These are phyloP conservation scores for Metellina segmentata DNA, from an alignment of 2,888 invertebrate species.

Conservation along the genomic window DNA sequence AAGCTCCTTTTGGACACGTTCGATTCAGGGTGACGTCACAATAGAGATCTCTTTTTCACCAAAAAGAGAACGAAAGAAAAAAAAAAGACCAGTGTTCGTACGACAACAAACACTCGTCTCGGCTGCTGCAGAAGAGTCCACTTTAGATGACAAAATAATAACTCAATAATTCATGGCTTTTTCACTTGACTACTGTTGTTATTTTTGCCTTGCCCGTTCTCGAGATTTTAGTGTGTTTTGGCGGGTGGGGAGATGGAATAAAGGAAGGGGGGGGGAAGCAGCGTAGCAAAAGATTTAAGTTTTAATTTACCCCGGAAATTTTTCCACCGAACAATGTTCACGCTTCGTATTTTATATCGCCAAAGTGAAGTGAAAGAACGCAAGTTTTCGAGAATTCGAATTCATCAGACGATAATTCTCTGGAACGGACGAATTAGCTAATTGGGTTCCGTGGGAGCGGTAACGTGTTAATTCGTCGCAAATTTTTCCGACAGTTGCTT, in stretches of 20 bases:
- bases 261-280: too few species aligned
- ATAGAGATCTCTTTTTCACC: slow-evolving; percentile 43
- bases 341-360: slow-evolving; percentile 8
- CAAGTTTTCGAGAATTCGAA: neutral
- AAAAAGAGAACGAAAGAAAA: slow-evolving; percentile 35
- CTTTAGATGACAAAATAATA: slow-evolving; percentile 75
- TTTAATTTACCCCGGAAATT: slow-evolving; percentile 44
- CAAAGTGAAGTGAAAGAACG: neutral
- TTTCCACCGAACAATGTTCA: slow-evolving; percentile 10
- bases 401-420: neutral
- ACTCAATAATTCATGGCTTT: slow-evolving; percentile 67
- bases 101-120: slow-evolving; percentile 71
- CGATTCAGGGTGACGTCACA: slow-evolving; percentile 69
- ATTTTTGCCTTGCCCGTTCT: slow-evolving; percentile 16
- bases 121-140: slow-evolving; percentile 55
- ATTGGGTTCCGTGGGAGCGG: neutral
- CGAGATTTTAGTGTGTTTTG: neutral
- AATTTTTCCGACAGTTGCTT: neutral
- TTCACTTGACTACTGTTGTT: slow-evolving; percentile 70
- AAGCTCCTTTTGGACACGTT: slow-evolving; percentile 76
- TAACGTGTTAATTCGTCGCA: neutral
- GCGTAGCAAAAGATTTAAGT: neutral
- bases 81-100: slow-evolving; percentile 60
- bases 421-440: slow-evolving; percentile 1
- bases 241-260: too few species aligned